These are phyloP conservation scores for Pituophis catenifer DNA, from an alignment of 2,113 vertebrate species.

Conservation along the genomic window DNA sequence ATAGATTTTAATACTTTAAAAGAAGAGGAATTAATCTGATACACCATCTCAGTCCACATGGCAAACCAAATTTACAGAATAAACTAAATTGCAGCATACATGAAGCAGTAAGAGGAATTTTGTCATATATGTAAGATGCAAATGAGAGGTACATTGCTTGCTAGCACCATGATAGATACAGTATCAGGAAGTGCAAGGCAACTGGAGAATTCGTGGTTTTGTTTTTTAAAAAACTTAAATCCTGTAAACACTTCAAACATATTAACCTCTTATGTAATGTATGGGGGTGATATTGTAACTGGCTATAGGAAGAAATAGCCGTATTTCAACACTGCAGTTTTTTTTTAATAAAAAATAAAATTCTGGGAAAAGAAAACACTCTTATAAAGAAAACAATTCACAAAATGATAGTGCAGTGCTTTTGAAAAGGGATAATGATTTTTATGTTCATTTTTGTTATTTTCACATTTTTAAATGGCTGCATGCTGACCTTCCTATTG, in stretches of 20 bases:
- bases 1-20: background rate
- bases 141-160: background rate
- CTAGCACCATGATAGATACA: background rate
- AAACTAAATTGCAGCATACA: background rate
- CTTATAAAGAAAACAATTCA: background rate
- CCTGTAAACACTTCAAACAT: background rate
- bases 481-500: background rate
- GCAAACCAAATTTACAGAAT: background rate
- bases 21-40: background rate
- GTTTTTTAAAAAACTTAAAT: background rate
- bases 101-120: background rate
- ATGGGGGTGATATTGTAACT: background rate
- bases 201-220: background rate
- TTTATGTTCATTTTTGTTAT: background rate
- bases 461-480: background rate
- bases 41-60: background rate
- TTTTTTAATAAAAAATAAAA: background rate
- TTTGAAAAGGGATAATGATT: background rate
- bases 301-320: background rate
- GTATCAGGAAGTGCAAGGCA: background rate
- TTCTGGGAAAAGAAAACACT: background rate
- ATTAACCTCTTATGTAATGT: background rate
- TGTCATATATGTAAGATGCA: background rate
- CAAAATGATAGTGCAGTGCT: background rate
- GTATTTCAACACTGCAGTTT: background rate